Evolutionary conservation across 2,888 invertebrate species (phyloP).

Genomic region (Pachydiplax longipennis): DNA sequence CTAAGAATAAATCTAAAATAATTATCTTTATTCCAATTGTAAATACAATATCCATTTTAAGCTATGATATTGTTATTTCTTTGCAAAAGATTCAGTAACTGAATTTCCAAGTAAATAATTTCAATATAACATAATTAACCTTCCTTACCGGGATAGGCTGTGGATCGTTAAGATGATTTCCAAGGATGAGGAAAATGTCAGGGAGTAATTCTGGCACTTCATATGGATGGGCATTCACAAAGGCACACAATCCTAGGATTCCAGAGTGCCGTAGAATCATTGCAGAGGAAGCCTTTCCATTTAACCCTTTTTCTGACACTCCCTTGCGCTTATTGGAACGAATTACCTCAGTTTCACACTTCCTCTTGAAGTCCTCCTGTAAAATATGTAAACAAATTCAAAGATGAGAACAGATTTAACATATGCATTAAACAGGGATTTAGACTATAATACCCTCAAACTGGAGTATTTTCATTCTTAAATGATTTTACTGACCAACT

Average conservation of each 20-base stretch:
- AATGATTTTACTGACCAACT: too few species aligned
- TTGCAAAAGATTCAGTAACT: too few species aligned
- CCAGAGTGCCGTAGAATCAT: constrained; percentile 75
- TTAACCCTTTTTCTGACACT: constrained; percentile 51
- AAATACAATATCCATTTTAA: too few species aligned
- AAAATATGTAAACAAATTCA: constrained; percentile 48
- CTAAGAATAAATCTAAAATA: too few species aligned
- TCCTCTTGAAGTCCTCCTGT: constrained; percentile 67
- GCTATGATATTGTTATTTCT: too few species aligned
- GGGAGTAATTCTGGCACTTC: constrained; percentile 81
- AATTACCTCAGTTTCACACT: constrained; percentile 53
- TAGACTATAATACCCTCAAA: too few species aligned
- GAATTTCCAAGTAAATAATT: too few species aligned
- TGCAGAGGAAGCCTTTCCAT: constrained; percentile 25
- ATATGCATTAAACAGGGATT: too few species aligned
- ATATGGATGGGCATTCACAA: constrained; percentile 88
- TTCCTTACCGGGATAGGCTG: constrained; percentile 82
- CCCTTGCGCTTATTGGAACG: constrained; percentile 47
- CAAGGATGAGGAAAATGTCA: constrained; percentile 78
- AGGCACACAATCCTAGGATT: constrained; percentile 87
- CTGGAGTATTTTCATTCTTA: too few species aligned
- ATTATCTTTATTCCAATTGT: too few species aligned
- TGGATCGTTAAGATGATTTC: constrained; percentile 83
- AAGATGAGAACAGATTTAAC: neutral
- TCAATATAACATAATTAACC: neutral